Evolutionary conservation across 2,797 vertebrate species (phyloP), one percentile per base, ranked within the genome.

Genomic region (Enteromius argenteus): DNA sequence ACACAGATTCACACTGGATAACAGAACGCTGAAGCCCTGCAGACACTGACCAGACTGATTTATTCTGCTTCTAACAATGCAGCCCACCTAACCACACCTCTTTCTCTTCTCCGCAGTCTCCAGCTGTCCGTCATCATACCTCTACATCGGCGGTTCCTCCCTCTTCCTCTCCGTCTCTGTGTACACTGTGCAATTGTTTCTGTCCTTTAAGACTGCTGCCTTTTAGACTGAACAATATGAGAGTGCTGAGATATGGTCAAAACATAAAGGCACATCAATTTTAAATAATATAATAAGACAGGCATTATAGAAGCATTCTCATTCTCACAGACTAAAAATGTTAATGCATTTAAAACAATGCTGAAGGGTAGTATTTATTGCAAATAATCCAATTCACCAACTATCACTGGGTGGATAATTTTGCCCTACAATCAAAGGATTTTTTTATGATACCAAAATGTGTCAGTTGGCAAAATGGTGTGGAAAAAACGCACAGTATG

Each of bases 21-120:
- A 39, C 51, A 5, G 51, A 71, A 69, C n/a, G 37, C 10, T n/a
- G 30, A 60, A 73, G 58, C 80, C 80, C 80, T 42, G 80, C 73
- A 83, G 81, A 83, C 73, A 60, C 73, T 75, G 86, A 87, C 80
- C 35, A 91, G 92, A 94, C 91, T 90, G 91, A 94, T 94, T 89
- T 90, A 89, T 89, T 92, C 91, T 93, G 90, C 78, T 80, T 80
- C 30, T 23, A 80, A 68, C 49, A 67, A 83, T 39, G 73, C 49
- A 83, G 46, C 19, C 49, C 11, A 83, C 58, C 44, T 37, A 80
- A 85, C 78, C 87, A 89, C 73, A 77, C 73, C 73, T 68, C 69
- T 46, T 21, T 87, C 88, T 89, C 77, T 69, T 58, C 30, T 35
- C 56, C 1, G 30, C 64, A 37, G n/a, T 64, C 53, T 44, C 60